Base-by-base conservation (phyloP, 2,888 invertebrate species). In the Pteria penguin region DNA sequence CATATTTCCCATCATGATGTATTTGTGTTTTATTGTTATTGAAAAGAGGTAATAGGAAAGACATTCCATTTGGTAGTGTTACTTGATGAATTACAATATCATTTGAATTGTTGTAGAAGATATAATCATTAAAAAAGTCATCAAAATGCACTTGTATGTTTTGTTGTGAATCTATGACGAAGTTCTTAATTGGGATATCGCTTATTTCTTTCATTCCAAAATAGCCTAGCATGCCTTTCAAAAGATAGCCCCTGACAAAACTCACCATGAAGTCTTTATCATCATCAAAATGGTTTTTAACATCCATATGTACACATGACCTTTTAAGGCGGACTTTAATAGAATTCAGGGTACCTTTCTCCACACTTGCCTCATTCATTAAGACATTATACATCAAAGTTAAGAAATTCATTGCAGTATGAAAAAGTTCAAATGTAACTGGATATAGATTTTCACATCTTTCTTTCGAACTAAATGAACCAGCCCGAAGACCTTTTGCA, bases 341-440 rank as follows among this genome's bases (percentile, higher is more conserved):
- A 2, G 33, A 31, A 27, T 72, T 66, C 22, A 72, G 5, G 4
- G 72, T 66, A 1, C 72, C 66, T 36, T 52, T 4, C 8, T 65
- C 72, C 14, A 27, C 27, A 29, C 36, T 26, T 18, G 57, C 29
- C 11, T 33, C 52, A 58, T 18, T 14, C 27, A 29, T 66, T 8
- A 72, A 31, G 8, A 32, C n/a, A 32, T 72, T 72, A 29, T 58
- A 66, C 4, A 72, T 33, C 2, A 58, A 26, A 14, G 31, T 27
- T 24, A 72, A 31, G 58, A 58, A 57, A 27, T 72, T 66, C 72
- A 72, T 72, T 8, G 26, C 52, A 11, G 61, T 18, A 33, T 66
- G 66, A 22, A 33, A 66, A n/a, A 66, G n/a, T 36, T 72, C 72
- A 72, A 72, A 72, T 22, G 72, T 66, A 2, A 72, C 66, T n/a